Conservation (phyloP, 2,797 vertebrate genomes). For the Smutsia gigantea region DNA sequence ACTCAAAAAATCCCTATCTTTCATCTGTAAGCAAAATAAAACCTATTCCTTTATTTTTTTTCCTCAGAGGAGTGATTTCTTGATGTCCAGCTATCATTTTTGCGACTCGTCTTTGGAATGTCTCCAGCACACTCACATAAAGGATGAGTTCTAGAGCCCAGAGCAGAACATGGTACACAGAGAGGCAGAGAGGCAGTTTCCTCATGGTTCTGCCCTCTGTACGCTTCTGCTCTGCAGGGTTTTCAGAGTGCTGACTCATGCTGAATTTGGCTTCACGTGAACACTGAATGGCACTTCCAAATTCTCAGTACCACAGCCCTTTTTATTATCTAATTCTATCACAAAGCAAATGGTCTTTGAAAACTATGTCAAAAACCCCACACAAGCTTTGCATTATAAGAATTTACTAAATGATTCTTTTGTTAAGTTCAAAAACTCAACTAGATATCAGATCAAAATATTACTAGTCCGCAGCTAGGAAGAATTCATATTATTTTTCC, state of each 20-base stretch:
- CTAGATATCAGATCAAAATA: neutral
- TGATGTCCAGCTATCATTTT: neutral
- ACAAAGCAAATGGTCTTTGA: neutral
- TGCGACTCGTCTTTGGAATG: neutral
- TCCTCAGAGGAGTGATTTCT: neutral
- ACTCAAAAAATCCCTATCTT: neutral
- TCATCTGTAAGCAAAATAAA: constrained; percentile 26
- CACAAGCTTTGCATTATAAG: neutral
- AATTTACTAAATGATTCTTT: neutral
- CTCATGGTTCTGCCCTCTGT: neutral
- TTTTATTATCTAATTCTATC: neutral
- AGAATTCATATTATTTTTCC: neutral
- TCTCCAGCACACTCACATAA: neutral
- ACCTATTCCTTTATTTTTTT: neutral
- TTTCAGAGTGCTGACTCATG: neutral
- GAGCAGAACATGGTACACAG: neutral
- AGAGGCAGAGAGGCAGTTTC: neutral
- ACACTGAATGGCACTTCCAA: neutral
- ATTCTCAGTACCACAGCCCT: neutral
- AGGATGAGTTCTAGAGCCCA: neutral
- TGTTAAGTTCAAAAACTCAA: neutral
- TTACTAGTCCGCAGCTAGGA: neutral
- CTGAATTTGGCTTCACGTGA: constrained; percentile 10
- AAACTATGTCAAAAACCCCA: neutral
- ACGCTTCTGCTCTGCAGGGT: neutral